Base-by-base conservation (phyloP, 2,797 vertebrate genomes). In the Chelmon rostratus region DNA sequence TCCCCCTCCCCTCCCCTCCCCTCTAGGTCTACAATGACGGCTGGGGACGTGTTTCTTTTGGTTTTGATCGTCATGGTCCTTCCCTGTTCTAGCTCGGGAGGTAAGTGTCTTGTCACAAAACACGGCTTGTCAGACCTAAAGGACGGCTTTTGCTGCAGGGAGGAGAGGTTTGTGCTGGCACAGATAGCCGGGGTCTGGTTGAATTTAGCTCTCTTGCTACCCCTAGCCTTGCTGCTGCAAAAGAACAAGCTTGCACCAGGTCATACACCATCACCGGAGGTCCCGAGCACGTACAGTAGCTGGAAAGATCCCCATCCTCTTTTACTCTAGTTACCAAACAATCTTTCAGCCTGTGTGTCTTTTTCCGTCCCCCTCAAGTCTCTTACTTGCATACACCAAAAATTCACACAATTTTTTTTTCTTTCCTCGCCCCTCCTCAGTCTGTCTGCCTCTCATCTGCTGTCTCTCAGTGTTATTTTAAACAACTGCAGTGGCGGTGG, bases 41-140 rank as follows among this genome's bases (percentile, higher is more conserved):
- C 95, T 91, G 92, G 95, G 90, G 93, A 91, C 74, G 94, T 96
- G 96, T 90, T 97, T 89, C 92, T 97, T 82, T 93, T 97, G 37
- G 86, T 97, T 66, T 90, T 97, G 73, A 75, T 97, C 71, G 40
- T 96, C 92, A 90, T 97, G 88, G 94, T 93, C 68, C 87, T 96
- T 73, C 95, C 96, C 57, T 96, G 93, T 84, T 94, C 90, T 0
- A 94, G 94, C 56, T 82, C 96, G 90, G 95, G 97, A 95, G 97
- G 98, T 99, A 95, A 96, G 97, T 49, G 33, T 72, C 53, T 68
- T 25, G 31, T 62, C 56, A 59, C 50, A 37, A 68, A 71, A 59
- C 59, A 53, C 68, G 78, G 57, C 67, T 65, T 67, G 57, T 74
- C 66, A 73, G 44, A 70, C 25, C 10, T 72, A 46, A 71, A 61